A percentile compares a stretch with the other conserved stretches of the same genome.
Evolutionary conservation across 2,888 invertebrate species (phyloP).

Genomic region (Drosophila limbata): DNA sequence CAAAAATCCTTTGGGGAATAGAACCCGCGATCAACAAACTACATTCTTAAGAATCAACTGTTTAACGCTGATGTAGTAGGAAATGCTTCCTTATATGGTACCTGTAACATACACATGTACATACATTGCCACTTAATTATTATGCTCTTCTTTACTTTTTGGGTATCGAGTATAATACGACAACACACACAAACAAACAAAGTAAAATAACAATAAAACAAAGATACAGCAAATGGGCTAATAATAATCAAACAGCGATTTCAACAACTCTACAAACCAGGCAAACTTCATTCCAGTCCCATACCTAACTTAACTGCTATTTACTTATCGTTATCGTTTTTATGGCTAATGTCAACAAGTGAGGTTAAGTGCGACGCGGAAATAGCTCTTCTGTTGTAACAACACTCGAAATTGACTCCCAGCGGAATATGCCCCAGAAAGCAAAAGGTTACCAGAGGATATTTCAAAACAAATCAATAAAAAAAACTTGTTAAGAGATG

Average conservation of each 20-base stretch:
- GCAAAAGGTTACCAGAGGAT: conserved; percentile 36
- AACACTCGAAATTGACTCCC: conserved; percentile 26
- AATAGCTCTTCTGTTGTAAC: conserved; percentile 29
- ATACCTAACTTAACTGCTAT: conserved; percentile 20
- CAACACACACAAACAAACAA: conserved; percentile 14
- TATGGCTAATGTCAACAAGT: conserved; percentile 57
- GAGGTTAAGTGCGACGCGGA: conserved; percentile 51
- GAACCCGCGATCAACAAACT: not conserved
- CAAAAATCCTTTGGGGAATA: not conserved
- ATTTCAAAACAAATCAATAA: conserved; percentile 33
- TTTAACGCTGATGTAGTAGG: too few relatives aligned
- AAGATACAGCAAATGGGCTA: conserved; percentile 20
- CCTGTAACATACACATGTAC: too few relatives aligned
- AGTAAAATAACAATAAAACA: conserved; percentile 8
- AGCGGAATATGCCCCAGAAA: conserved; percentile 18
- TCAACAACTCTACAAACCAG: conserved; percentile 3
- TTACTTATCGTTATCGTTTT: conserved; percentile 60
- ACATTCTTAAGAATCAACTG: too few relatives aligned
- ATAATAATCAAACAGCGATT: conserved; percentile 53
- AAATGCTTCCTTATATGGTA: not conserved
- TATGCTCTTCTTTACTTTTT: not conserved
- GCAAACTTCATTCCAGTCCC: not conserved
- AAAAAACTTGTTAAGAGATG: conserved; percentile 2
- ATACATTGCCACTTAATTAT: too few relatives aligned
- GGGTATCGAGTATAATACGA: conserved; percentile 9